Evolutionary conservation across 2,797 vertebrate genomes (phyloP), one percentile per base, ranked within the genome.

Genomic region (Neosilurus mollespiculum): DNA sequence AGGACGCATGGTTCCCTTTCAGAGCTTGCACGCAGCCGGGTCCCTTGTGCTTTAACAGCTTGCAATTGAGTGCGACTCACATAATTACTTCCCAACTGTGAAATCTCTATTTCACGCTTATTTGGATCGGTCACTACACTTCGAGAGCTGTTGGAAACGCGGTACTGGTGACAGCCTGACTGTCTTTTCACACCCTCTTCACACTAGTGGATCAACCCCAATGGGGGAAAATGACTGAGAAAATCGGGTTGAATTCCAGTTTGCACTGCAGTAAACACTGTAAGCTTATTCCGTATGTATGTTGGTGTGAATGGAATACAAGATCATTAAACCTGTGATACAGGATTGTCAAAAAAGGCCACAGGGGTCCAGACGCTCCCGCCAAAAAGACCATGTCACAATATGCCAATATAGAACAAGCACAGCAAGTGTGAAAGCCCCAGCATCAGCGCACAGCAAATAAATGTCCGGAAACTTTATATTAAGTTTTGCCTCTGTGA

Each of bases 31-130:
- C 56, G 64, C 16, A 78, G 37, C 73, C 0, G 16, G 65, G 5
- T 56, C 61, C 30, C 61, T 34, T 37, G 78, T 76, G 64, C 37
- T 53, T 69, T 18, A 61, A 61, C 78, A 81, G 62, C 65, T 49
- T 65, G 24, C 9, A 51, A 62, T 43, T 54, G 62, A 51, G 70
- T 26, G 67, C 18, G 14, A 67, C 79, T 73, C 37, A 14, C 16
- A 24, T 59, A 80, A 84, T 75, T 67, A 54, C 67, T 79, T 72
- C 30, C n/a, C 16, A 15, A 49, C 70, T n/a, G 51, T 53, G 54
- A 81, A 81, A 84, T 75, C 78, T 51, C 34, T 12, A 81, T 67
- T 81, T 81, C 37, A 34, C 59, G 26, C 58, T 26, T 37, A 54
- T 64, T 54, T 12, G 61, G 54, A 62, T 62, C 34, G 34, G 83